Base-by-base conservation (phyloP, 2,888 invertebrate genomes). In the Steinernema scapterisci region DNA sequence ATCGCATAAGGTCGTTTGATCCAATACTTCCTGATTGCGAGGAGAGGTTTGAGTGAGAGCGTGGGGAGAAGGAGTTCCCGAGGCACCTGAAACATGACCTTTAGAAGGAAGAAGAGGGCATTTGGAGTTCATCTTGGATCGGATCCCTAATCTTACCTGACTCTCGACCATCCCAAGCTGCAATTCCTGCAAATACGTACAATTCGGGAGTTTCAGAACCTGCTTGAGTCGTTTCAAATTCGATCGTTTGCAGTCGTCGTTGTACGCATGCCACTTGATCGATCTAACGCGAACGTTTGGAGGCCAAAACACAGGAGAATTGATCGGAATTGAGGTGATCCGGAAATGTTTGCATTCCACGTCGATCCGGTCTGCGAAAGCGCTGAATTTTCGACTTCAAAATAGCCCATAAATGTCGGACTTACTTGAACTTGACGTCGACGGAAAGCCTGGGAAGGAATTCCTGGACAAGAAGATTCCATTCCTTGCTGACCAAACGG, bases 251-350 rank as follows among this genome's bases (percentile, higher is more conserved):
- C 23, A 21, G 25, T 54, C 27, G 16, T 54, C 54, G 27, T 54
- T 9, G 54, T 54, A 54, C n/a, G 54, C 21, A 23, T 54, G 54
- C 54, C 54, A 54, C 25, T 54, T 54, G 3, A 54, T 54, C n/a
- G 54, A 54, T 21, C 54, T 54, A 16, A 54, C 54, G 21, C 21
- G n/a, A 6, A 54, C 54, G 21, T 54, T 54, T 16, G 25, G 54
- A 21, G 54, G 54, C 54, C 54, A 54, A 25, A 5, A 5, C 13
- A 54, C 54, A 5, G 25, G 23, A 3, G 25, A 3, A 21, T 54
- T 54, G 23, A 54, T 21, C 13, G 54, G 54, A 23, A 54, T 19
- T 5, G 54, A 25, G 21, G 23, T 25, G 21, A 54, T 23, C 7
- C n/a, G n/a, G 16, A 54, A 54, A 21, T 21, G 54, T 23, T 54